Base-by-base conservation (phyloP, 1,140 invertebrate genomes). In the Bombyx mandarina region DNA sequence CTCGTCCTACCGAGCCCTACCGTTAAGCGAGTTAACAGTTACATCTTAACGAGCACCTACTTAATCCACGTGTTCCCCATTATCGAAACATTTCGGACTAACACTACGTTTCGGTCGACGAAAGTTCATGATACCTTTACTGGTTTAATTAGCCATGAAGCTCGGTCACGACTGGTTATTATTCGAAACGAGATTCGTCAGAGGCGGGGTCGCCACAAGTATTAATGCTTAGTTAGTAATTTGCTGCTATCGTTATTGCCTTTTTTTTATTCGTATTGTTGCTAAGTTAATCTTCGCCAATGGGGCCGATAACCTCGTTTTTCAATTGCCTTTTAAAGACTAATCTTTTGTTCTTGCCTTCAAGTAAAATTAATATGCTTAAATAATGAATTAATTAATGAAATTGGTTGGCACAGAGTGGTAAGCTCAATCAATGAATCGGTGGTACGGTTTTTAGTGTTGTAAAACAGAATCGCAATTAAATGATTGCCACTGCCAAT, bases 191-290 rank as follows among this genome's bases (percentile, higher is more conserved):
- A 63, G 65, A 61, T 63, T 62, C 54, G 59, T 54, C 61, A 58
- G 58, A 64, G 75, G 75, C 70, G 68, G 63, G 58, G 66, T 62
- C 45, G 42, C 51, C 49, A 68, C 58, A 73, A 67, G 63, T 64
- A 72, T 74, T 72, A 69, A 73, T 66, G 60, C 62, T 70, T 69
- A 71, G 65, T 57, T 52, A 53, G 63, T 67, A 65, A 76, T 70
- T 73, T 70, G 71, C 65, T 60, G 47, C 46, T 8, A 46, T 48
- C 47, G 12, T 49, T 48, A 7, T 18, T 35, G 26, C 26, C 2
- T 60, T 56, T 64, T 67, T 73, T 76, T 73, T 67, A 58, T 67
- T 56, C 62, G 65, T 60, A 57, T 60, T 57, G 61, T 60, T 59
- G 59, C 58, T 66, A 64, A 67, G 72, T 67, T 64, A 71, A 63